phyloP scores from a whole-genome alignment of 2,888 invertebrate species.

The Chydorus sphaericus region DNA sequence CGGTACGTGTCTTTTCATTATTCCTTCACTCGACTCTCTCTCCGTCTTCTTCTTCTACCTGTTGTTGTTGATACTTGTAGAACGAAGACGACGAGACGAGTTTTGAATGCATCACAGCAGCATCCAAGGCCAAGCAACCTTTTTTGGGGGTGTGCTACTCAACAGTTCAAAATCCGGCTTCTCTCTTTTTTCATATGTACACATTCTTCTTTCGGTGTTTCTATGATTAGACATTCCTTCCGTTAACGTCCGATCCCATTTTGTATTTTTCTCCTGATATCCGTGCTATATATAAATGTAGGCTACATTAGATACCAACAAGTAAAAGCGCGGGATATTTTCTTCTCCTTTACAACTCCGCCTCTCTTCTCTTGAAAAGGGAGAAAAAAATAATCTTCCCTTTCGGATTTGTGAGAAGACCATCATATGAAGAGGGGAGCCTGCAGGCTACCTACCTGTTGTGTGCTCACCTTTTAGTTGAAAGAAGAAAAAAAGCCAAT shows the following conservation, averaged over 20 bases:
- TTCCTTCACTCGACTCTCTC: neutral
- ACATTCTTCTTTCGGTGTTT: neutral
- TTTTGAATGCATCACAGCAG: too few species aligned
- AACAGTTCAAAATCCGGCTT: neutral
- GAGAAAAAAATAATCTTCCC: too few species aligned
- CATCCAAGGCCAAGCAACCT: neutral
- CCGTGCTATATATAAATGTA: neutral
- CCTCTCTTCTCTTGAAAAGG: neutral
- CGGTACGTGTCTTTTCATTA: neutral
- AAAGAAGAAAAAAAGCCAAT: too few species aligned
- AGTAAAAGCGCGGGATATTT: too few species aligned
- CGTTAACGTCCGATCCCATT: neutral
- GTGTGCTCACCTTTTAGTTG: too few species aligned
- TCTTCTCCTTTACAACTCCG: too few species aligned
- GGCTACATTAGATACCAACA: neutral
- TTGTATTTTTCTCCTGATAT: neutral
- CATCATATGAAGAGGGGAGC: neutral
- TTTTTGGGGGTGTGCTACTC: neutral
- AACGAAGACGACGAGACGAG: too few species aligned
- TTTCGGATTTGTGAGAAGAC: constrained; percentile 1
- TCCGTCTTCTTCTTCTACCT: too few species aligned
- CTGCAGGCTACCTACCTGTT: too few species aligned
- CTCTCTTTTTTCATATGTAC: neutral
- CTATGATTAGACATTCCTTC: neutral
- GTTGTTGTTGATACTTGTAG: too few species aligned